Conservation (phyloP, 2,797 vertebrate species). For the Eremophila alpestris region DNA sequence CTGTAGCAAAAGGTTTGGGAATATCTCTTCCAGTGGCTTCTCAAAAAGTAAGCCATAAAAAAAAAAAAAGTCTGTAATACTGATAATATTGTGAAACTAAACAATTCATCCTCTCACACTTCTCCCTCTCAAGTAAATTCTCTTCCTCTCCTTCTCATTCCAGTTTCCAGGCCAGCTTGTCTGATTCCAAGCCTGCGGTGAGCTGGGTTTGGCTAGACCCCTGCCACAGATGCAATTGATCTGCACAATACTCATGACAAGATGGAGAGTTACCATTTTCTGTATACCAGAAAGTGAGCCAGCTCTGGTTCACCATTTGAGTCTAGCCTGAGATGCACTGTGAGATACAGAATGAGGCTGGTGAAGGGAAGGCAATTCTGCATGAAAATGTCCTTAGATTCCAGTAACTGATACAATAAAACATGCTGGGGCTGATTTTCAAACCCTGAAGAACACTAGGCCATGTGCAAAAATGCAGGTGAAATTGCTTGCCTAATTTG, state of each 20-base stretch:
- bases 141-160: constrained; percentile 20
- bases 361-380: background rate
- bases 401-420: constrained; percentile 19
- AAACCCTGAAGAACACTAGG: constrained; percentile 11
- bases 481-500: constrained; percentile 38
- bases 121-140: background rate
- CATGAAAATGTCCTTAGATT: background rate
- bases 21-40: constrained; percentile 65
- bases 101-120: background rate
- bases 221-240: background rate
- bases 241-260: background rate
- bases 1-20: constrained; percentile 40
- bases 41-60: constrained; percentile 69
- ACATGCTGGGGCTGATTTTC: background rate
- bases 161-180: constrained; percentile 28
- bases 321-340: background rate
- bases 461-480: constrained; percentile 62
- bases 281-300: background rate
- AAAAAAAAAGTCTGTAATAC: constrained; percentile 24
- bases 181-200: background rate
- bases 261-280: background rate
- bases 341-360: background rate
- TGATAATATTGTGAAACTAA: constrained; percentile 38
- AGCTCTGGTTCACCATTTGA: background rate
- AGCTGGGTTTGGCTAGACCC: constrained; percentile 11